Evolutionary conservation across 2,797 vertebrate species (phyloP), one percentile per base, ranked within the genome.

Genomic region (Ptychadena robeensis): DNA sequence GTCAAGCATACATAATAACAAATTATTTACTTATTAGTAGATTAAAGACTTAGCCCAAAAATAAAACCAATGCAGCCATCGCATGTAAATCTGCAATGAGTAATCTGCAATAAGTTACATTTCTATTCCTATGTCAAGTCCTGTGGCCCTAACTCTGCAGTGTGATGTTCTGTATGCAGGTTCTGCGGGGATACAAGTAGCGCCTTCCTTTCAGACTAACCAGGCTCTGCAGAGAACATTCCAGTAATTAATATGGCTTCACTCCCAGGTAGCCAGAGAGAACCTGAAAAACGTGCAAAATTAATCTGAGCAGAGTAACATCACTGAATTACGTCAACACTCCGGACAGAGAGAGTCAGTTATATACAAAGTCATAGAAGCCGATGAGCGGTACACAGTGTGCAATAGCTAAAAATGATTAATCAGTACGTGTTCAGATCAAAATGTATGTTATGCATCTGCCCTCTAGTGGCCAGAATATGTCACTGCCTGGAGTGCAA

Each of bases 241-340:
- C 75, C 68, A 72, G 82, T 59, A 72, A 83, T 76, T 83, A 83
- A 35, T 65, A 57, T 67, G 82, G 59, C 40, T 37, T 78, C 69
- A 57, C 31, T 73, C 81, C 81, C 71, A 37, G 75, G 80, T 68
- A 78, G 81, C 37, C 81, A 72, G 75, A 59, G 28, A 34, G 37
- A 48, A 83, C 82, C 82, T 83, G 82, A 37, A 83, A 83, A 83
- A 83, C 64, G 82, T 83, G 75, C 75, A 83, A 79, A 83, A 61
- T 83, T 79, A 83, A 68, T 73, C 79, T 28, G 30, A 53, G 71
- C 70, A 81, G 57, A 80, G 79, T 38, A 65, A 78, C 9, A 82
- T 35, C n/a, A 82, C 73, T 9, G 74, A 71, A 63, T 78, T 14
- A 83, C 68, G 18, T 83, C 28, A 74, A 61, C 30, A 59, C 48